These are phyloP conservation scores for Elachura formosa DNA, from an alignment of 2,113 vertebrate species.

Conservation along the genomic window DNA sequence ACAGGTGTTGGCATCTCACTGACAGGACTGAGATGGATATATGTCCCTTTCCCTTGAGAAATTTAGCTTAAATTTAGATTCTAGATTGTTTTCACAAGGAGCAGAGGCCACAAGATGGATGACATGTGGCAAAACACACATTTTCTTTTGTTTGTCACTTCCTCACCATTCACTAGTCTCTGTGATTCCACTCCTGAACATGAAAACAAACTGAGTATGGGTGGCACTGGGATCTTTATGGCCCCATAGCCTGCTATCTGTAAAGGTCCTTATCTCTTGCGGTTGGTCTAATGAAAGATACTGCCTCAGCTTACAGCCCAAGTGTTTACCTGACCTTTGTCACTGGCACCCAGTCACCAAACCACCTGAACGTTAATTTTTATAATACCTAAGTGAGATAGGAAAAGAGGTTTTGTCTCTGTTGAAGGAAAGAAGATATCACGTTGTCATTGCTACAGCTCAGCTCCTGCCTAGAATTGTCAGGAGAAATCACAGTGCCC, in stretches of 20 bases:
- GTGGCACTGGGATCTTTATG: background rate
- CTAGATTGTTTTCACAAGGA: background rate
- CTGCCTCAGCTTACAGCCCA: background rate
- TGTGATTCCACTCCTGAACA: background rate
- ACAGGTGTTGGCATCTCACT: background rate
- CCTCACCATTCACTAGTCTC: background rate
- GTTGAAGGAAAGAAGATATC: background rate
- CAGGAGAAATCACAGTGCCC: background rate
- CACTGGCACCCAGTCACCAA: background rate
- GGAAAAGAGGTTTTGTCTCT: background rate
- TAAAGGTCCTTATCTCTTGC: background rate
- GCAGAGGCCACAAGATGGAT: background rate
- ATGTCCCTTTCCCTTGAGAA: background rate
- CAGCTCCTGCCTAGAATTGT: background rate
- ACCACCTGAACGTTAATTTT: background rate
- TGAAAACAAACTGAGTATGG: background rate
- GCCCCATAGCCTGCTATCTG: background rate
- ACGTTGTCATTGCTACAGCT: background rate
- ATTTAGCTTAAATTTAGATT: background rate
- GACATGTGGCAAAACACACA: rapidly evolving
- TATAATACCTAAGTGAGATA: background rate
- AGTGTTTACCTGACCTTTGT: constrained; percentile 3
- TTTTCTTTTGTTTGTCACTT: background rate
- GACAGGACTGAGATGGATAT: background rate
- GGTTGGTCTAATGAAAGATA: background rate